phyloP scores from a whole-genome alignment of 2,888 invertebrate genomes.

The Dasysyrphus albostriatus region DNA sequence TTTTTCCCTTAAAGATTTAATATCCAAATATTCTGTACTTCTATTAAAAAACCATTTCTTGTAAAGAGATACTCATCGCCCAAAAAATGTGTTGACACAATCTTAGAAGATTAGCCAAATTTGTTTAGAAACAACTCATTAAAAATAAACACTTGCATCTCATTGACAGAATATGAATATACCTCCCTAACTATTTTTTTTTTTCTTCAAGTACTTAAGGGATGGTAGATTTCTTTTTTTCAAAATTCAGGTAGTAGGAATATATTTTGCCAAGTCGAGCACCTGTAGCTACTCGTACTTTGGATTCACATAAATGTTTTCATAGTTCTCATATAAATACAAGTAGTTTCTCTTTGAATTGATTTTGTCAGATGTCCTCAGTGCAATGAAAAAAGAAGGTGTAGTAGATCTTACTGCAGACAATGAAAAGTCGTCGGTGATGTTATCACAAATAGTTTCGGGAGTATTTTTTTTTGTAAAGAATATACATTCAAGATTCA shows the following conservation, averaged over 20 bases:
- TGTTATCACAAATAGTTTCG: conserved; percentile 19
- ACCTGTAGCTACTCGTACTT: conserved; percentile 57
- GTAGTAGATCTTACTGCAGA: conserved; percentile 4
- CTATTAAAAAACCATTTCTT: background rate
- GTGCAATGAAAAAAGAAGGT: background rate
- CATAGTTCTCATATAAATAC: background rate
- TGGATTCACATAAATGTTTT: conserved; percentile 5
- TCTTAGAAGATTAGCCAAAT: conserved; percentile 65
- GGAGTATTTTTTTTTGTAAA: background rate
- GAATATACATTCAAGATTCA: background rate
- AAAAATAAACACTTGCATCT: conserved; percentile 66
- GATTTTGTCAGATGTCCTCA: conserved; percentile 22
- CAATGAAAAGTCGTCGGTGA: conserved; percentile 21
- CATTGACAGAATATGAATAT: conserved; percentile 37
- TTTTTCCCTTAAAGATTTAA: background rate
- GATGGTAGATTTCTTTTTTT: background rate
- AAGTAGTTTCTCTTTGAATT: background rate
- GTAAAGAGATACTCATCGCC: conserved; percentile 6
- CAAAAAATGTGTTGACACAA: conserved; percentile 44
- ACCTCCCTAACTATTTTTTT: background rate
- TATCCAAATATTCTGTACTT: background rate
- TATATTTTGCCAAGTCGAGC: background rate
- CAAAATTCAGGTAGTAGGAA: conserved; percentile 28
- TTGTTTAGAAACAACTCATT: conserved; percentile 71
- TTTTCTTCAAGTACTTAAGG: conserved; percentile 5